Conservation (phyloP, 2,797 vertebrate species). For the Catostomus latipinnis region DNA sequence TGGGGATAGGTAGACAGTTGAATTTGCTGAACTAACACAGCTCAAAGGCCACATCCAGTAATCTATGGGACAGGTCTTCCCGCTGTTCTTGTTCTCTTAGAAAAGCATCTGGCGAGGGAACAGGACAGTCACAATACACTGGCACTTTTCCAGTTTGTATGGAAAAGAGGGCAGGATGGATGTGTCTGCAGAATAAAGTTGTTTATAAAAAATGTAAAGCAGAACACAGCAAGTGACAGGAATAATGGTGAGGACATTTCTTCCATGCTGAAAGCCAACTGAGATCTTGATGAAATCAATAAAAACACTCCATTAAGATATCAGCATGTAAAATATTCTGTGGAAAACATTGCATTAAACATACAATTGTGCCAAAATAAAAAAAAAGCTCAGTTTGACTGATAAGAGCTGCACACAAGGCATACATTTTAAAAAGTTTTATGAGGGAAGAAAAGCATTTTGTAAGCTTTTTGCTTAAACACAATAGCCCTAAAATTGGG, state of each 20-base stretch:
- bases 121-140: conserved; percentile 12
- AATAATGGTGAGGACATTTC: background rate
- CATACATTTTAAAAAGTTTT: conserved; percentile 33
- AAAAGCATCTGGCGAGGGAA: background rate
- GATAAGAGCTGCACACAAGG: conserved; percentile 15
- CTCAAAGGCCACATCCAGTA: conserved; percentile 47
- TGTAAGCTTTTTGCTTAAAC: conserved; percentile 34
- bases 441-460: conserved; percentile 32
- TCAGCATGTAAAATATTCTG: conserved; percentile 11
- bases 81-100: conserved; percentile 20
- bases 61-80: conserved; percentile 35
- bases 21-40: conserved; percentile 48
- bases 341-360: conserved; percentile 7
- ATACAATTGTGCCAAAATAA: conserved; percentile 29
- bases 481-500: conserved; percentile 41
- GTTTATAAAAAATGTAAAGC: conserved; percentile 13
- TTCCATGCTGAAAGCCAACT: background rate
- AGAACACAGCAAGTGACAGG: background rate
- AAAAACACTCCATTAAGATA: conserved; percentile 16
- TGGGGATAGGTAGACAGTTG: conserved; percentile 34
- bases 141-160: conserved; percentile 12
- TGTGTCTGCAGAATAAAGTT: conserved; percentile 9
- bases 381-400: conserved; percentile 11
- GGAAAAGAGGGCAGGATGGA: conserved; percentile 3
- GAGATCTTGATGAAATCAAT: conserved; percentile 26